These are phyloP conservation scores for Chondrosia reniformis DNA, from an alignment of 37 sponge, comb jelly and placozoan species.

Conservation along the genomic window DNA sequence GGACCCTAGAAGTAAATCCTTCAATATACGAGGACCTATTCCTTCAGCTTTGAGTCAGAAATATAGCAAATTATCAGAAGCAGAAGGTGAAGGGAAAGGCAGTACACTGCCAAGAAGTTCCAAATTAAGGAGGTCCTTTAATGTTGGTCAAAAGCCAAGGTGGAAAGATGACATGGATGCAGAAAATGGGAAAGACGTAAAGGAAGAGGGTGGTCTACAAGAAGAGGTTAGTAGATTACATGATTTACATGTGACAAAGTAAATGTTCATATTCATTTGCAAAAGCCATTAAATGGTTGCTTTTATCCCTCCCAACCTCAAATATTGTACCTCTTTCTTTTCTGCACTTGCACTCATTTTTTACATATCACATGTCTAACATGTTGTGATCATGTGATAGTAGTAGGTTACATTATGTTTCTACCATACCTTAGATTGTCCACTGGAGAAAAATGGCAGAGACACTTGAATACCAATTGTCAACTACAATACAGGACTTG, in stretches of 20 bases:
- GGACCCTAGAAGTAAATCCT: neutral
- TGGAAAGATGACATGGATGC: conserved; percentile 25
- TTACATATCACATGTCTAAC: no score
- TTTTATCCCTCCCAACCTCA: no score
- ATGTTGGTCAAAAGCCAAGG: conserved; percentile 3
- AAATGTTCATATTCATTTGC: neutral
- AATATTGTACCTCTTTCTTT: no score
- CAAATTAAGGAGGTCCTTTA: neutral
- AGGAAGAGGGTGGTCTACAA: neutral
- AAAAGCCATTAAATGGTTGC: no score
- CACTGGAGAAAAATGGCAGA: conserved; percentile 1
- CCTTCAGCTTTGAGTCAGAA: neutral
- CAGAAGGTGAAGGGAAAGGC: neutral
- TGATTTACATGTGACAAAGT: neutral
- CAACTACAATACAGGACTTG: conserved; percentile 3
- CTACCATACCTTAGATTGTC: neutral
- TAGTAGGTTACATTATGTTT: neutral
- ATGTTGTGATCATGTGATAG: neutral
- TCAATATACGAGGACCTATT: neutral
- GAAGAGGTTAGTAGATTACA: conserved; percentile 1
- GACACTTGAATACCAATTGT: neutral
- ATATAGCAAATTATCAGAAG: no score
- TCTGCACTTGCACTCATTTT: no score
- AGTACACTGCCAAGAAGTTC: conserved; percentile 6
- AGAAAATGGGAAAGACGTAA: neutral